Evolutionary conservation across 2,797 vertebrate species (phyloP), one percentile per base, ranked within the genome.

Genomic region (Scolopax bukidnonensis): DNA sequence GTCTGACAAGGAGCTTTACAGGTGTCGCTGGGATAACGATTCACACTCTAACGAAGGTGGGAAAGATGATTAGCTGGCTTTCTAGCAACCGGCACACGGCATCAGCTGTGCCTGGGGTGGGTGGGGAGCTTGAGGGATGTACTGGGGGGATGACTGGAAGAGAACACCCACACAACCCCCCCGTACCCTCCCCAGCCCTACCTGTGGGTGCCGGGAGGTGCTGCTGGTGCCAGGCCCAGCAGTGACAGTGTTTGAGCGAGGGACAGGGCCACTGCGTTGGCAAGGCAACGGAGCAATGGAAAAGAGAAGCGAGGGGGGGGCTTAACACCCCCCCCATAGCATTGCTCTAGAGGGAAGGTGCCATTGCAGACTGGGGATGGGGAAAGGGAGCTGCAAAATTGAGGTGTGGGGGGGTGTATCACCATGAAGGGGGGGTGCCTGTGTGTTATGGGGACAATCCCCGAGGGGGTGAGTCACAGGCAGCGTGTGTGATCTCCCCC

Each of bases 11-110:
- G 89, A 95, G 86, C 94, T 45, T 79, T 95, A 73, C 97, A 97
- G 97, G 97, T 97, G 97, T 96, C 90, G 33, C 89, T 11, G 6
- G 83, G 92, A 80, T 96, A 97, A 97, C 61, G 95, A 95, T 95
- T 95, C 96, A 95, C 95, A 97, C 95, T 64, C 94, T 25, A 4
- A 74, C 23, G 87, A 95, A 96, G 95, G 95, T 97, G 93, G 93
- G 87, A 96, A 94, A 95, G 92, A 94, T 96, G 96, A 95, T 97
- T 96, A 97, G 92, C 85, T 92, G 83, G 69, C 77, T 89, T 83
- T 84, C 74, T 8, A 88, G 87, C 93, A 93, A 82, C 10, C 79
- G 63, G 61, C 95, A 65, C 85, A 3, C 18, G 8, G 84, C 92
- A 92, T 94, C 96, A 95, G 94, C 95, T 97, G 96, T n/a, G 45